Conservation (phyloP, 1,140 invertebrate genomes). For the Drosophila pseudoananassae region DNA sequence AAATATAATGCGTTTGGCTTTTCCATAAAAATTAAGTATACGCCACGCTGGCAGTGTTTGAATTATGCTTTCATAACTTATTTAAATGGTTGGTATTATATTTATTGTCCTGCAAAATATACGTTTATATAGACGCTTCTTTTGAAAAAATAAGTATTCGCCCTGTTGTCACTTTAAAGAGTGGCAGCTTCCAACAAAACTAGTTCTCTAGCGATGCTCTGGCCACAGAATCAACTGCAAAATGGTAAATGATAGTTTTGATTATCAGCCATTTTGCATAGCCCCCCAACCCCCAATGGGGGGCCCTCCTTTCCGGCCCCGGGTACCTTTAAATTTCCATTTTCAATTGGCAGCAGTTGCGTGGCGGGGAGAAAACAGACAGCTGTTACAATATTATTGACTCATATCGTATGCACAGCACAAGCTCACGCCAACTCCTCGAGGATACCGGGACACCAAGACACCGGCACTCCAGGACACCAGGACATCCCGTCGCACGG, state of each 20-base stretch:
- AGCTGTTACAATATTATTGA: conserved; percentile 82
- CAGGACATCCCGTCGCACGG: background rate
- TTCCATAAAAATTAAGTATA: background rate
- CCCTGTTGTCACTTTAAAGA: background rate
- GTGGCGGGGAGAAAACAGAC: conserved; percentile 51
- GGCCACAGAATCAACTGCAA: conserved; percentile 62
- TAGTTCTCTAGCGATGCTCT: conserved; percentile 24
- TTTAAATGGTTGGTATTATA: background rate
- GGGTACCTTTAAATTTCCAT: conserved; percentile 75
- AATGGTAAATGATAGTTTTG: conserved; percentile 62
- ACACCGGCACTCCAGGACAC: background rate
- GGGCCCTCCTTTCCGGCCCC: conserved; percentile 24
- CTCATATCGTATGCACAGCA: conserved; percentile 75
- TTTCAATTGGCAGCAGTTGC: conserved; percentile 57
- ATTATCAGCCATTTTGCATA: conserved; percentile 65
- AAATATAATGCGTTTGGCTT: background rate
- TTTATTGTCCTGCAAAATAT: no score
- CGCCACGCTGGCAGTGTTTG: background rate
- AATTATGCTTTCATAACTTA: no score
- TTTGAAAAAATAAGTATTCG: background rate
- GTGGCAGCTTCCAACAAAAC: background rate
- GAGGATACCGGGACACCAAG: conserved; percentile 23
- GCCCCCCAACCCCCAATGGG: background rate
- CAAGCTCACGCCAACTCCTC: conserved; percentile 44
- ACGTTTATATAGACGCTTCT: background rate